A percentile compares a stretch with the other conserved stretches of the same genome.
These are phyloP conservation scores for Tachycineta bicolor DNA, from an alignment of 2,113 vertebrate species.

Conservation along the genomic window DNA sequence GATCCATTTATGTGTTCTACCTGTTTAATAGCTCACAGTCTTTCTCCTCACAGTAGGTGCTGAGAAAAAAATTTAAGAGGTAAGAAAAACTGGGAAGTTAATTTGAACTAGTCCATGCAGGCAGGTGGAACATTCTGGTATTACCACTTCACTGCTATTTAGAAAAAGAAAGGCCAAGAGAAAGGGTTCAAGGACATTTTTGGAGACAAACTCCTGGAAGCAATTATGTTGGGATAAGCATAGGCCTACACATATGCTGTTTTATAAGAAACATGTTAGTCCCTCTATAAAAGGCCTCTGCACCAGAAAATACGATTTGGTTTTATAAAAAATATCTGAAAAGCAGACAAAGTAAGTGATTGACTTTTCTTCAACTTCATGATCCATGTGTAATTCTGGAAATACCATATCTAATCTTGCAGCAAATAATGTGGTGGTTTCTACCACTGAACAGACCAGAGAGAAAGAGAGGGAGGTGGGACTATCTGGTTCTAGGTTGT, in stretches of 20 bases:
- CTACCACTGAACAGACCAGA: neutral
- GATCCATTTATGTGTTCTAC: neutral
- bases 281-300: neutral
- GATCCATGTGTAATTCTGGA: neutral
- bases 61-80: neutral
- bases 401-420: neutral
- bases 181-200: neutral
- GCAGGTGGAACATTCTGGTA: neutral
- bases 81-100: neutral
- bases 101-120: neutral
- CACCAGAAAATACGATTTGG: neutral
- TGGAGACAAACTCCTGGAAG: neutral
- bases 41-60: neutral
- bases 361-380: neutral
- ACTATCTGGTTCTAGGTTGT: neutral
- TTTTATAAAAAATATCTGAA: neutral
- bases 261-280: neutral
- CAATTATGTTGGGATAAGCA: neutral
- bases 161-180: neutral
- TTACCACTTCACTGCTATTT: neutral
- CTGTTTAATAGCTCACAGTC: neutral
- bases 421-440: neutral
- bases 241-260: accelerated
- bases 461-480: neutral
- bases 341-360: neutral